phyloP scores from a whole-genome alignment of 2,113 vertebrate genomes.

The Proteles cristata region DNA sequence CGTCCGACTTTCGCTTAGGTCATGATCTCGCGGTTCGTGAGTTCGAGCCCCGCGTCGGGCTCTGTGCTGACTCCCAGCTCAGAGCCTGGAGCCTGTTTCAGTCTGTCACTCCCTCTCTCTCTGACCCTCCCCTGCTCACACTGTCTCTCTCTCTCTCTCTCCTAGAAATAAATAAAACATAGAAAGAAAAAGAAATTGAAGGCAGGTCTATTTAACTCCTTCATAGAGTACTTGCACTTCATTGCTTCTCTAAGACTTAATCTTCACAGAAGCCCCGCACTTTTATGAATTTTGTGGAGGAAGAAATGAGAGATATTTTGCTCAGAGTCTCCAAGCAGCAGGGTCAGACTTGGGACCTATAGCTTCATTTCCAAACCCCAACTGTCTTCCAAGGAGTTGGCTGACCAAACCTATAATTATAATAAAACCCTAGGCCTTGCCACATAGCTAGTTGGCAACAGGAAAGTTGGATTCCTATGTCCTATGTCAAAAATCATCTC shows the following conservation, averaged over 20 bases:
- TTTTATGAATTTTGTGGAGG: background rate
- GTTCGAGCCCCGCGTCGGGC: no score
- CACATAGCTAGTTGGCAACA: background rate
- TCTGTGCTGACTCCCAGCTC: no score
- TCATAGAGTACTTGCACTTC: background rate
- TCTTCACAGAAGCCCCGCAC: background rate
- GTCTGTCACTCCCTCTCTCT: no score
- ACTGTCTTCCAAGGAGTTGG: background rate
- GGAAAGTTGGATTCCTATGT: background rate
- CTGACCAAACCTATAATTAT: background rate
- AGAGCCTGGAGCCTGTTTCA: no score
- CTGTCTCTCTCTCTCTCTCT: no score
- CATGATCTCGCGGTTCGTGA: no score
- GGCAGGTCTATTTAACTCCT: background rate
- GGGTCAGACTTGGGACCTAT: background rate
- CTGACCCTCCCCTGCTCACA: no score
- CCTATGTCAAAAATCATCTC: background rate
- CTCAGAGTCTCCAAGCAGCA: background rate
- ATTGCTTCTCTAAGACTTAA: background rate
- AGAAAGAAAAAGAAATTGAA: constrained; percentile 53
- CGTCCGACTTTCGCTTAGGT: no score
- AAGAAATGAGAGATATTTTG: background rate
- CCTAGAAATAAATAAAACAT: no score
- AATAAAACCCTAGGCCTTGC: background rate
- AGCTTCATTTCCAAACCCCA: background rate